A percentile compares a stretch with the other conserved stretches of the same genome.
phyloP scores from a whole-genome alignment of 2,113 vertebrate genomes.

The Prolemur simus region DNA sequence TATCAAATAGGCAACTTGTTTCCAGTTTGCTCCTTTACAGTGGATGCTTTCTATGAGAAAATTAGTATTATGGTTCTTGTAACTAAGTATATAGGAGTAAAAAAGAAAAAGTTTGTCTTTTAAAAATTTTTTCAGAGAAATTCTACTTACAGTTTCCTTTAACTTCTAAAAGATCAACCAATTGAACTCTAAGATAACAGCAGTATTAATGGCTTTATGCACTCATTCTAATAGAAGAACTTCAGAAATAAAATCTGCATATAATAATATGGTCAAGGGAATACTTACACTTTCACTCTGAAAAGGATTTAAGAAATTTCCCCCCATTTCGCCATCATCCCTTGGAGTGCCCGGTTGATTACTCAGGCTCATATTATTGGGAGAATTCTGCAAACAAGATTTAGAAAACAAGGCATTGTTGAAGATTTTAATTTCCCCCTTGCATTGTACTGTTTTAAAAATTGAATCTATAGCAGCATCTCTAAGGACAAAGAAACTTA shows the following conservation, averaged over 20 bases:
- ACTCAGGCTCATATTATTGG: conserved; percentile 98
- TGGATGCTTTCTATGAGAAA: background rate
- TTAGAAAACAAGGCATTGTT: conserved; percentile 66
- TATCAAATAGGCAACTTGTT: background rate
- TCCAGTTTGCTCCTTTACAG: background rate
- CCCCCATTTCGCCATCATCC: conserved; percentile 97
- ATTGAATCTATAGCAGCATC: background rate
- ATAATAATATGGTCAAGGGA: background rate
- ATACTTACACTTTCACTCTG: conserved; percentile 95
- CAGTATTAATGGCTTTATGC: background rate
- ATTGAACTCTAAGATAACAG: background rate
- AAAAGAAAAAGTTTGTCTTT: background rate
- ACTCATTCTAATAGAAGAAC: background rate
- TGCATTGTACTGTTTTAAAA: conserved; percentile 43
- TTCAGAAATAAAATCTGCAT: conserved; percentile 5
- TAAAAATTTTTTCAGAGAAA: conserved; percentile 16
- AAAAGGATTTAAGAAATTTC: conserved; percentile 99
- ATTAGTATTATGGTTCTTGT: background rate
- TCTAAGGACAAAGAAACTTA: conserved; percentile 21
- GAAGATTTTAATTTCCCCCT: conserved; percentile 54
- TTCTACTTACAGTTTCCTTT: background rate
- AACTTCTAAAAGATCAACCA: conserved; percentile 2
- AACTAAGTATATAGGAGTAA: background rate
- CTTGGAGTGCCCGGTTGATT: conserved; percentile 98
- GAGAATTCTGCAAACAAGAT: conserved; percentile 92